phyloP scores from a whole-genome alignment of 2,797 vertebrate genomes.

The Sphenodon punctatus region DNA sequence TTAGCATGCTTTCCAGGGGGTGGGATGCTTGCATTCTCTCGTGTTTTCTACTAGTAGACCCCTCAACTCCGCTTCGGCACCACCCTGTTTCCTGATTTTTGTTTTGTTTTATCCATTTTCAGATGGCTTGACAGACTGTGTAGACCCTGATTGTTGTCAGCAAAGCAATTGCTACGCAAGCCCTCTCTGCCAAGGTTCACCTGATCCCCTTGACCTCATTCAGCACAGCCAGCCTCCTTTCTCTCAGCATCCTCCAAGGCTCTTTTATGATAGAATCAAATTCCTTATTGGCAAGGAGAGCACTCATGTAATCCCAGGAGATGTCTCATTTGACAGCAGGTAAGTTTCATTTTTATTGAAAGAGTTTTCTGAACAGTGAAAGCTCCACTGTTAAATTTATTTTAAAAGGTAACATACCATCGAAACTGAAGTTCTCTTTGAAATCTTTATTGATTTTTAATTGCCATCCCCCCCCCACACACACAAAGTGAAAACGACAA shows the following conservation, averaged over 20 bases:
- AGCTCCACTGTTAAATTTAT: not conserved
- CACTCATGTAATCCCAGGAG: constrained; percentile 90
- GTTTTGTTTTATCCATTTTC: constrained; percentile 48
- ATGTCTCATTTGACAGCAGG: constrained; percentile 92
- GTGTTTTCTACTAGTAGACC: not conserved
- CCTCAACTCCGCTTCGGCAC: not conserved
- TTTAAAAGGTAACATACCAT: not conserved
- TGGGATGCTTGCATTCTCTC: not conserved
- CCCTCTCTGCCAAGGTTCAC: constrained; percentile 91
- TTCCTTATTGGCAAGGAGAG: constrained; percentile 93
- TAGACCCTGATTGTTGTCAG: constrained; percentile 94
- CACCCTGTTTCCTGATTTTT: not conserved
- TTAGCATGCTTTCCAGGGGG: constrained; percentile 1
- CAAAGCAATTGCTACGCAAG: constrained; percentile 88
- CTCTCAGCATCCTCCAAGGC: constrained; percentile 78
- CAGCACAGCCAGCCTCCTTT: constrained; percentile 84
- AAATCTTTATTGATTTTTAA: not conserved
- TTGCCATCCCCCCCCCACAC: too few relatives aligned
- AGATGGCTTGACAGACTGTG: constrained; percentile 93
- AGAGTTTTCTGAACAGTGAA: not conserved
- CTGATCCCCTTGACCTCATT: constrained; percentile 91
- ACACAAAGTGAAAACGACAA: not conserved
- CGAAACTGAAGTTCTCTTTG: not conserved
- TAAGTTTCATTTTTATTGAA: constrained; percentile 52
- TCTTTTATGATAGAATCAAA: constrained; percentile 89